Conservation (phyloP, 2,797 vertebrate species). For the Vipera ursinii region DNA sequence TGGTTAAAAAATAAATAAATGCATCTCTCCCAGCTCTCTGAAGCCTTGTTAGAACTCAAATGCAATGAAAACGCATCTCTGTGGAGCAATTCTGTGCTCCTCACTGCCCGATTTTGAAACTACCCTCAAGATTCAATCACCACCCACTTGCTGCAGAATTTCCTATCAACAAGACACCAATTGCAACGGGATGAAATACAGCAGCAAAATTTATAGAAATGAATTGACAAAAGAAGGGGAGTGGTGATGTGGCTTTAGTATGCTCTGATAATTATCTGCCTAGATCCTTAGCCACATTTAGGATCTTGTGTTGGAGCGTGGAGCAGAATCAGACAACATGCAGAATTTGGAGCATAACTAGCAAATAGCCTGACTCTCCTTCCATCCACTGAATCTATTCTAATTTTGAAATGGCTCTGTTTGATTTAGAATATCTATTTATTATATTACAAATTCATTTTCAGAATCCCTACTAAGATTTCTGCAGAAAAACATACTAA, state of each 20-base stretch:
- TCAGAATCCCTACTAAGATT: neutral
- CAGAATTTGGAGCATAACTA: neutral
- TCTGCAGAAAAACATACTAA: neutral
- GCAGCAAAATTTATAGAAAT: neutral
- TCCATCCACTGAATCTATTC: neutral
- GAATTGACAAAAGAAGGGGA: neutral
- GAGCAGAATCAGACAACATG: neutral
- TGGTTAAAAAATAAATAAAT: neutral
- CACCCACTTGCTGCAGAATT: neutral
- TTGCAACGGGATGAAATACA: no score
- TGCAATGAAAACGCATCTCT: neutral
- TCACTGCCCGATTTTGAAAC: neutral
- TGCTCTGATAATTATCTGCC: neutral
- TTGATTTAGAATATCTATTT: neutral
- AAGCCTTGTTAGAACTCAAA: neutral
- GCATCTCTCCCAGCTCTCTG: neutral
- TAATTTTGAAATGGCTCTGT: neutral
- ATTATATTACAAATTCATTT: neutral
- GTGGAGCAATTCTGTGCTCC: neutral
- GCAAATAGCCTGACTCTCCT: neutral
- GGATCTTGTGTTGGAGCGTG: neutral
- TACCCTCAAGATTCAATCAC: neutral
- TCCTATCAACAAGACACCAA: neutral
- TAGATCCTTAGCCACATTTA: neutral
- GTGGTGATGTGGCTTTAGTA: neutral